These are phyloP conservation scores for Acanthosepion esculentum DNA, from an alignment of 2,888 invertebrate species.

Conservation along the genomic window DNA sequence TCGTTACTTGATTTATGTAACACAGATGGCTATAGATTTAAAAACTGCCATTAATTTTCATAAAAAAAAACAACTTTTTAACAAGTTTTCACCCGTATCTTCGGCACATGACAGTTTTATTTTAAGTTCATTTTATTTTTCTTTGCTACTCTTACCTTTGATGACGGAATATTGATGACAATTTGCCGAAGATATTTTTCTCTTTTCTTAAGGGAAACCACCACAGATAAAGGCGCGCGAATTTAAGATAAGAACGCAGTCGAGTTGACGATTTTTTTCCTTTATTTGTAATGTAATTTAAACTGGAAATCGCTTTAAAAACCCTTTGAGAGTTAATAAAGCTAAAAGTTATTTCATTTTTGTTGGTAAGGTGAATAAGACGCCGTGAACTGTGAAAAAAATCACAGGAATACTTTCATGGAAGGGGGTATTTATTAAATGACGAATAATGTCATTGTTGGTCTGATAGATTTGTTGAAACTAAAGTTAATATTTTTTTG, in stretches of 20 bases:
- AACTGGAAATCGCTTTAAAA: too few relatives aligned
- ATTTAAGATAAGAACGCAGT: not conserved
- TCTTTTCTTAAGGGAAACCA: not conserved
- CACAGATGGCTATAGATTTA: too few relatives aligned
- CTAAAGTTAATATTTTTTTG: too few relatives aligned
- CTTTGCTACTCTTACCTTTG: not conserved
- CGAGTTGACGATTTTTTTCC: not conserved
- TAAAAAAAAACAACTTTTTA: too few relatives aligned
- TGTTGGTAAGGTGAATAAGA: not conserved
- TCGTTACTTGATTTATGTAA: too few relatives aligned
- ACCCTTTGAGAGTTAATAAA: too few relatives aligned
- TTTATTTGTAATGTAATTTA: not conserved
- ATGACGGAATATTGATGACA: not conserved
- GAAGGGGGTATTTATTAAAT: too few relatives aligned
- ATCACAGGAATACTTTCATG: not conserved
- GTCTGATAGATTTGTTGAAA: not conserved
- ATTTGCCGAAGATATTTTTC: not conserved
- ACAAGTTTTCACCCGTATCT: too few relatives aligned
- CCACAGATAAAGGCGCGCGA: not conserved
- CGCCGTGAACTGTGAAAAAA: not conserved
- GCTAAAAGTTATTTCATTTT: too few relatives aligned
- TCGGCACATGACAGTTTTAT: too few relatives aligned
- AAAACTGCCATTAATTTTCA: too few relatives aligned
- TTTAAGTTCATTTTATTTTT: too few relatives aligned
- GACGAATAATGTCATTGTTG: not conserved